Evolutionary conservation across 2,888 invertebrate species (phyloP).

Genomic region (Zootermopsis nevadensis): DNA sequence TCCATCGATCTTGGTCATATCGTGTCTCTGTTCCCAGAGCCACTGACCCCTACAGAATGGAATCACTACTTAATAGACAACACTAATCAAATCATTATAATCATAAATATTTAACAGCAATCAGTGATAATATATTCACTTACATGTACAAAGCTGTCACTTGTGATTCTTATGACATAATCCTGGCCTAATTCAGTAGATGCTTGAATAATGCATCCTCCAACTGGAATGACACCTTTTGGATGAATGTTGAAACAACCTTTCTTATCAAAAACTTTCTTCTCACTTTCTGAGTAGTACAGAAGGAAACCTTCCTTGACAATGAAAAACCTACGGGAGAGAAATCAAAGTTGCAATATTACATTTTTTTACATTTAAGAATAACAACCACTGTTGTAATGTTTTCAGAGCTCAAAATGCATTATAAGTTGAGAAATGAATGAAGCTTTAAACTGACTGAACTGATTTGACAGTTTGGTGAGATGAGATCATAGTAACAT

Average conservation of each 20-base stretch:
- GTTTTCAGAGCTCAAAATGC: too few species aligned
- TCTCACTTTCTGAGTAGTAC: constrained; percentile 53
- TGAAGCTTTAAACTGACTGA: too few species aligned
- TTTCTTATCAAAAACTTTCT: constrained; percentile 52
- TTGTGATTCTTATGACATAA: constrained; percentile 51
- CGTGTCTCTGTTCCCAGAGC: constrained; percentile 51
- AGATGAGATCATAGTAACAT: too few species aligned
- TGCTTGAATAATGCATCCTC: constrained; percentile 51
- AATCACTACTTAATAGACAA: neutral
- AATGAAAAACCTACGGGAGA: constrained; percentile 51
- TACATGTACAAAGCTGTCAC: constrained; percentile 52
- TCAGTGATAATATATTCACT: constrained; percentile 36
- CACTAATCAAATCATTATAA: neutral
- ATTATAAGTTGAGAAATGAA: too few species aligned
- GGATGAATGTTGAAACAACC: constrained; percentile 53
- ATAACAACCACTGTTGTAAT: too few species aligned
- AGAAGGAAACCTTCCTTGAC: constrained; percentile 53
- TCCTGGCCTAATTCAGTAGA: constrained; percentile 50
- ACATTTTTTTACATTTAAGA: too few species aligned
- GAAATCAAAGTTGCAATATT: neutral
- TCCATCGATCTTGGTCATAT: constrained; percentile 53
- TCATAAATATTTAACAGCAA: neutral
- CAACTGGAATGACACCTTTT: constrained; percentile 53
- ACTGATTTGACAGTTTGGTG: too few species aligned
- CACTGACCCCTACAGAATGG: constrained; percentile 48